phyloP scores from a whole-genome alignment of 2,888 invertebrate genomes.

The Itoplectis maculator region DNA sequence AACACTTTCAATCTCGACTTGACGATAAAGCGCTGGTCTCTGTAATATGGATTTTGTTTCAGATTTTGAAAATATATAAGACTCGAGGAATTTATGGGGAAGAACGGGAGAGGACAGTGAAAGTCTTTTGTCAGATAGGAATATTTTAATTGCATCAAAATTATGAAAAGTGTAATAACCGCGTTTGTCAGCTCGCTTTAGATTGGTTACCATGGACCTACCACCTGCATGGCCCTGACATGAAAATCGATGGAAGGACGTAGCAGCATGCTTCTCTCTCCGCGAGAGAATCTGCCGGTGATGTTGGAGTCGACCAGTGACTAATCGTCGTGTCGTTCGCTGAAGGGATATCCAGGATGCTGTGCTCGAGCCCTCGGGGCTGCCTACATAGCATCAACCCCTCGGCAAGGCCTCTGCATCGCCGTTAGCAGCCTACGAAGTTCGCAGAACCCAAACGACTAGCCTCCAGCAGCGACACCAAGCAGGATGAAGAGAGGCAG shows the following conservation, averaged over 20 bases:
- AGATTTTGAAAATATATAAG: too few species aligned
- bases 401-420: constrained; percentile 25
- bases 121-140: too few species aligned
- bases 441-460: constrained; percentile 36
- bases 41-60: neutral
- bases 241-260: constrained; percentile 52
- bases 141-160: neutral
- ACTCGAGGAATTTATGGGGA: too few species aligned
- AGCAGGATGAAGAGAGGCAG: neutral
- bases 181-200: constrained; percentile 11
- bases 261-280: constrained; percentile 38
- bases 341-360: constrained; percentile 14
- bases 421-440: constrained; percentile 33
- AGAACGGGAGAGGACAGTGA: too few species aligned
- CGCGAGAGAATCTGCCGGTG: constrained; percentile 43
- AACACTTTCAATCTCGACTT: neutral
- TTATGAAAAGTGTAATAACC: constrained; percentile 9
- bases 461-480: neutral
- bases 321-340: constrained; percentile 51
- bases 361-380: constrained; percentile 10
- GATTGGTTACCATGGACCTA: neutral
- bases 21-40: neutral
- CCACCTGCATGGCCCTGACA: constrained; percentile 27
- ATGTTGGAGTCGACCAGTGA: constrained; percentile 52
- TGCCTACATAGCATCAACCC: constrained; percentile 11